phyloP scores from a whole-genome alignment of 1,140 invertebrate genomes.

The Lordiphosa mommai region DNA sequence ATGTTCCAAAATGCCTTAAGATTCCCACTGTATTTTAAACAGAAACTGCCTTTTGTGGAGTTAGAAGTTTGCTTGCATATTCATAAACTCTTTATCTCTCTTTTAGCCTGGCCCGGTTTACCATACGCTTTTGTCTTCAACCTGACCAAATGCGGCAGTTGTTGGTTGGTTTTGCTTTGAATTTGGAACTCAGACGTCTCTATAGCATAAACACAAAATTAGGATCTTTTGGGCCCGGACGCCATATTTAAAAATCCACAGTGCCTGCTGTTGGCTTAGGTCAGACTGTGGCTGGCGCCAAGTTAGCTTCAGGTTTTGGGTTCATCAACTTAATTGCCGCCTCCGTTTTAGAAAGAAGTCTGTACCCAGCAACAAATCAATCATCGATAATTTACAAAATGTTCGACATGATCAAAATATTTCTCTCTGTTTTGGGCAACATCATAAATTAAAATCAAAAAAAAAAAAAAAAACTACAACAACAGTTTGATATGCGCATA shows the following conservation, averaged over 20 bases:
- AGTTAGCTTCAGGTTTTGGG: too few relatives aligned
- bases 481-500: slow-evolving; percentile 23
- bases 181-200: slow-evolving; percentile 35
- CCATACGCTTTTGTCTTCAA: slow-evolving; percentile 29
- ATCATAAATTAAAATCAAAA: slow-evolving; percentile 64
- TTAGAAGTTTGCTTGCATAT: slow-evolving; percentile 65
- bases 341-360: not conserved
- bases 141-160: not conserved
- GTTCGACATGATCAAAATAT: slow-evolving; percentile 57
- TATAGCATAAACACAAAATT: slow-evolving; percentile 44
- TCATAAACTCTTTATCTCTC: slow-evolving; percentile 41
- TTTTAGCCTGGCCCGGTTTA: slow-evolving; percentile 30
- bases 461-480: slow-evolving; percentile 1
- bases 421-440: slow-evolving; percentile 27
- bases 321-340: slow-evolving; percentile 32
- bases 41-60: slow-evolving; percentile 1
- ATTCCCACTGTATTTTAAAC: not conserved
- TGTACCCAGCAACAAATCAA: slow-evolving; percentile 39
- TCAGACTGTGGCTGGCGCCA: slow-evolving; percentile 33
- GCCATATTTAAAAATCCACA: slow-evolving; percentile 53
- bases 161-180: slow-evolving; percentile 5
- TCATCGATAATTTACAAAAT: slow-evolving; percentile 71
- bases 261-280: slow-evolving; percentile 3
- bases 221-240: slow-evolving; percentile 46
- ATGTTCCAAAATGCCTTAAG: not conserved